Base-by-base conservation (phyloP, 2,113 vertebrate genomes). In the Trichomycterus rosablanca region DNA sequence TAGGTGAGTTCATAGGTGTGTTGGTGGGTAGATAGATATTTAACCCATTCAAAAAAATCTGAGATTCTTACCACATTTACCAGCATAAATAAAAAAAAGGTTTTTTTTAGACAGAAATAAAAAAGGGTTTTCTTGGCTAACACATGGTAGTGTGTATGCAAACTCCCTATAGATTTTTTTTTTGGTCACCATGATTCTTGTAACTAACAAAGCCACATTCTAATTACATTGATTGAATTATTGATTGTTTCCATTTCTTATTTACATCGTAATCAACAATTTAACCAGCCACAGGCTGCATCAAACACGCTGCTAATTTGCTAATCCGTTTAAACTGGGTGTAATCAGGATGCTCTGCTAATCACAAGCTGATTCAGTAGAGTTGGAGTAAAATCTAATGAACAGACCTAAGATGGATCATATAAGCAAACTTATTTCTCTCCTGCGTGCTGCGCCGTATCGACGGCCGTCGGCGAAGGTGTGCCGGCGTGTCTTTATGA, bases 241-340 rank as follows among this genome's bases (percentile, higher is more conserved):
- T 67, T 5, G 52, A 71, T 67, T 48, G 4, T 37, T 67, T 63
- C 39, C 30, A 46, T 43, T 23, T 55, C 39, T 34, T 24, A 67
- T 67, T 71, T 58, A 50, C 69, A 44, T 63, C 53, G 66, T 52
- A 57, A 71, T 71, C 35, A 62, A 43, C 40, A 48, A 44, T 46
- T 65, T 54, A 65, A 40, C 30, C 52, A 40, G 43, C 32, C 52
- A 56, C 40, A 43, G 14, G 22, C 22, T 56, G 23, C 42, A 65
- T 39, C 32, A 56, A 42, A 48, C 32, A 12, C 56, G 52, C 35
- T 9, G 15, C 16, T 56, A 46, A 64, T 54, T 64, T 64, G 42
- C 62, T 64, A 48, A 64, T 64, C 52, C 22, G 30, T 65, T 65
- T 56, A 65, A 65, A 23, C 52, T 26, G 28, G 32, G 53, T 48